Evolutionary conservation across 1,140 invertebrate species (phyloP), one percentile per base, ranked within the genome.

Genomic region (Ips nitidus): DNA sequence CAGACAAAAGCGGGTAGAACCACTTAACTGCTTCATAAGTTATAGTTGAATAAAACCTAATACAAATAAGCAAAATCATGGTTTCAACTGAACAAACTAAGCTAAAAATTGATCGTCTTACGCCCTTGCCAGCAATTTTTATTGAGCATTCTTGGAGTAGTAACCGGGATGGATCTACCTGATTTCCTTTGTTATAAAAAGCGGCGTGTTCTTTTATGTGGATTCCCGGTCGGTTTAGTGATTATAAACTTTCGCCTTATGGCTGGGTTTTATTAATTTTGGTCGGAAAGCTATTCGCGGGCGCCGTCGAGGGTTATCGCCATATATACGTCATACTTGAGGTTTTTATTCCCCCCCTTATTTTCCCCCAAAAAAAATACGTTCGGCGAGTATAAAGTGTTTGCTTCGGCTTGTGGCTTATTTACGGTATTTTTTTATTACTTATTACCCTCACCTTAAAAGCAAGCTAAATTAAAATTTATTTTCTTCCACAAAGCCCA

Each of bases 151-250:
- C 56, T 68, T 68, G n/a, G 39, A 61, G 63, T 45, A 65, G 63
- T 55, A 65, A 55, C 53, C 53, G 5, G 4, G 4, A n/a, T 64
- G 66, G 43, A 71, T 64, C 63, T 71, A 75, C 73, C 73, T 75
- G 71, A 73, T 73, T 73, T 71, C 53, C 71, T 73, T 75, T 75
- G 69, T 73, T 63, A 72, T 72, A 72, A 74, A 74, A 74, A 74
- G 59, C 53, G 57, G 63, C 45, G 36, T 60, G 61, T 71, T 63
- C 66, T 71, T 73, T 69, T 67, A 71, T 62, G 71, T 71, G 73
- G 69, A 70, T 73, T 70, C 65, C 63, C 60, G 53, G 60, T 61
- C 57, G 73, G 73, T 71, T 72, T 75, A 64, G 73, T 75, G 69
- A 73, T 75, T 71, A 75, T 73, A 71, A 75, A 71, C 62, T 72